Base-by-base conservation (phyloP, 1,140 invertebrate genomes). In the Holotrichia oblita region DNA sequence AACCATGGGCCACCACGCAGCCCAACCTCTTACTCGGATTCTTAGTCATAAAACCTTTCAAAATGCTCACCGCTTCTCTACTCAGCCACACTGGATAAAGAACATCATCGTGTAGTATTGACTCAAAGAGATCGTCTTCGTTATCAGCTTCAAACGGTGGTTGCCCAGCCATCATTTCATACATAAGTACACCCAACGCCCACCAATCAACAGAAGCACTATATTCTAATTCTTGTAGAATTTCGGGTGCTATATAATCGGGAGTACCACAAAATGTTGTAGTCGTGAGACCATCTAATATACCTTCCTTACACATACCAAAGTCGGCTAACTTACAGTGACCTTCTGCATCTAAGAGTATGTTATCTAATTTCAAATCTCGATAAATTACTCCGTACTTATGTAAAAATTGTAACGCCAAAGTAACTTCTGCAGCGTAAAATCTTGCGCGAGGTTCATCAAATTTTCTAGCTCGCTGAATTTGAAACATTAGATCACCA, bases 401-500 rank as follows among this genome's bases (percentile, higher is more conserved):
- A 88, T 99, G 99, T 79, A 99, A 91, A 89, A 99, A 99, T 89
- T 99, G 97, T 79, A 99, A 89, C 41, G 98, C 99, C 79, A 99
- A 90, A 22, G 98, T 99, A n/a, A 99, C 99, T 90, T 99, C 98
- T n/a, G 98, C 98, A 17, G 98, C 97, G 89, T 99, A 99, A 88
- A 99, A 99, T 83, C 96, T 91, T 14, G 98, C 97, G 55, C 98
- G 89, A 24, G 95, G 93, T 88, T 99, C 98, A 87, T 99, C 98
- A 88, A 99, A 99, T 88, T 99, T 99, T 76, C 97, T 91, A 72
- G 97, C 96, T 85, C 96, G 93, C 89, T 99, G 98, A 86, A 99
- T 99, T 93, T 99, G 99, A 90, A 99, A 99, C 98, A 99, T 99
- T 79, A 99, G 90, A 90, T 99, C 99, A 84, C 99, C 99, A 84